Evolutionary conservation across 1,140 invertebrate genomes (phyloP), one percentile per base, ranked within the genome.

Genomic region (Tribolium madens): DNA sequence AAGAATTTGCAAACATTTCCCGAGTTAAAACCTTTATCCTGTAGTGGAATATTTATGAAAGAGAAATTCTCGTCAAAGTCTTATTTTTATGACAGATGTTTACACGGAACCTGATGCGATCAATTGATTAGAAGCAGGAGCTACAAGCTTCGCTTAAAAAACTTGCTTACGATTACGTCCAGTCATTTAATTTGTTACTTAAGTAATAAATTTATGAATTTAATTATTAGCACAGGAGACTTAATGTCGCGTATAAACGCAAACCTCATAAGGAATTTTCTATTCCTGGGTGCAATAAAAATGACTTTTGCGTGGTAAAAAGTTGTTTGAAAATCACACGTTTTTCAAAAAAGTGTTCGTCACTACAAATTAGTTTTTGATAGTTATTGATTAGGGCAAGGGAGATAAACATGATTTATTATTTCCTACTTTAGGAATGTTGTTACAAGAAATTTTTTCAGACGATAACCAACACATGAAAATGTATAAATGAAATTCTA

Each of bases 361-460:
- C 21, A 42, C 9, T 42, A 42, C 36, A 42, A 42, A 42, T 42
- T 12, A 17, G 17, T 18, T 57, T 57, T 9, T 21, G 18, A 57
- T 26, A 4, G 21, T 57, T 57, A 57, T 57, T 57, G 52, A 57
- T 57, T 12, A 4, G 18, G 0, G 13, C 4, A 64, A 64, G 21
- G 31, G n/a, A 64, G 57, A 64, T 31, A 64, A n/a, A 64, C 5
- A 26, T 64, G 26, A 64, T 64, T 64, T 33, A 33, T 64, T n/a
- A n/a, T 33, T 64, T 64, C 21, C 57, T 13, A 33, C 10, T 57
- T 64, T 26, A 64, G 12, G 57, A 64, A 64, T 64, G 57, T 64
- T 64, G 57, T 64, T n/a, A 64, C 31, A 64, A 60, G 26, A 64
- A 64, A 33, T 33, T n/a, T 64, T 33, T 64, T 64, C 21, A 12